Conservation (phyloP, 2,888 invertebrate species). For the Caenorhabditis sp. region DNA sequence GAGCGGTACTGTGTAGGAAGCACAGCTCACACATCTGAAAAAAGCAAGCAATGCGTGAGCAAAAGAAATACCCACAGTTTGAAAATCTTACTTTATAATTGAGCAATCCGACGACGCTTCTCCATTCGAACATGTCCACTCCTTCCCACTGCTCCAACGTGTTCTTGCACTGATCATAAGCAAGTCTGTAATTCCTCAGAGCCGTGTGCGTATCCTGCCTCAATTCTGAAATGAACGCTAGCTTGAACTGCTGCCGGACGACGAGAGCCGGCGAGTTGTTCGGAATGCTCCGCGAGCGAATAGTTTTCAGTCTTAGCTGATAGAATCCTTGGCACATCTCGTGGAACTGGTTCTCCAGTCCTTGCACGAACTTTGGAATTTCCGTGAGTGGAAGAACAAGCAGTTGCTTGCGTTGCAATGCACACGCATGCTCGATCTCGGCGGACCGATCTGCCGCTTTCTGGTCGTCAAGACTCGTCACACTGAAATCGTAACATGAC, state of each 20-base stretch:
- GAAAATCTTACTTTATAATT: slow-evolving; percentile 86
- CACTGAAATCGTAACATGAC: no score
- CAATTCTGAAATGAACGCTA: slow-evolving; percentile 94
- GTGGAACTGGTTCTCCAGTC: slow-evolving; percentile 92
- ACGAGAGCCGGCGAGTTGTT: slow-evolving; percentile 84
- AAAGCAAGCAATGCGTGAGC: neutral
- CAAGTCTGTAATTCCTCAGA: slow-evolving; percentile 86
- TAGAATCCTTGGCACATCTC: slow-evolving; percentile 95
- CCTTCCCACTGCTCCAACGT: slow-evolving; percentile 82
- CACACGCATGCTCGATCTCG: slow-evolving; percentile 91
- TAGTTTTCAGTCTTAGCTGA: slow-evolving; percentile 86
- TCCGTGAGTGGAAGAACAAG: slow-evolving; percentile 86
- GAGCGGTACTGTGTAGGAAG: slow-evolving; percentile 86
- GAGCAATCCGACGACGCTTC: slow-evolving; percentile 93
- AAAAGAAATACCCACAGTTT: neutral
- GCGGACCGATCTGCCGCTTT: no score
- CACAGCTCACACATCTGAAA: slow-evolving; percentile 51
- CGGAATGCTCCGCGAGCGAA: slow-evolving; percentile 74
- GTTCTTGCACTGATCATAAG: slow-evolving; percentile 91
- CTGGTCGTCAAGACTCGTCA: no score
- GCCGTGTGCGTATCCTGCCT: slow-evolving; percentile 91
- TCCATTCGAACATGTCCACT: slow-evolving; percentile 92
- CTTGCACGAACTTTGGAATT: slow-evolving; percentile 78
- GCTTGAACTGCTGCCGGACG: slow-evolving; percentile 96
- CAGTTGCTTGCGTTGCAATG: slow-evolving; percentile 91